Base-by-base conservation (phyloP, 1,140 invertebrate species). In the Cotesia vestalis region DNA sequence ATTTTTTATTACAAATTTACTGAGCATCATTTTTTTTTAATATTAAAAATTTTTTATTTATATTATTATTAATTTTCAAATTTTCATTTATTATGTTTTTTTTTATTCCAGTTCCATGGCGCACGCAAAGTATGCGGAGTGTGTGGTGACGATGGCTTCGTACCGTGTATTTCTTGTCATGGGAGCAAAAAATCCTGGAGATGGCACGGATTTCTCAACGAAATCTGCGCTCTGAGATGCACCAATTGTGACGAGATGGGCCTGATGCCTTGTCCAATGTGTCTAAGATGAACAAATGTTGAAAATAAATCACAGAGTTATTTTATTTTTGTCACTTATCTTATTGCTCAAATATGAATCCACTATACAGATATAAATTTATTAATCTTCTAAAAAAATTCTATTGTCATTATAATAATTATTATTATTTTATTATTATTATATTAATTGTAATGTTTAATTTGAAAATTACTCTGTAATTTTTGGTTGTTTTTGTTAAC, bases 161-260 rank as follows among this genome's bases (percentile, higher is more conserved):
- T 59, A 20, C 57, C 57, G 8, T 59, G 57, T 59, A 59, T 27
- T 27, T 59, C 57, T 59, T 59, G 57, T 59, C 57, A 59, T 9
- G 57, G 57, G 14, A 59, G 57, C 9, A 59, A 59, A 59, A 59
- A 59, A 59, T 59, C 57, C 2, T 59, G 57, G 57, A 17, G 57
- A 17, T 59, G 57, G 57, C 57, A 59, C 20, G 57, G 57, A 59
- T 59, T 59, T 59, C 20, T 59, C 8, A 59, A 59, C 27, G 57
- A 59, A 59, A 59, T 59, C 27, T 59, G 57, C 27, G 57, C 57
- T 20, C 57, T 59, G 8, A 59, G 57, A 59, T 59, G 57, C 17
- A 59, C 57, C 9, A 59, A 59, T 59, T 59, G 57, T 9, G 57
- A 59, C 20, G 57, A 59, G 27, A 59, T 59, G 57, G 57, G 57